These are phyloP conservation scores for Illadopsis cleaveri DNA, from an alignment of 2,113 vertebrate species.

Conservation along the genomic window DNA sequence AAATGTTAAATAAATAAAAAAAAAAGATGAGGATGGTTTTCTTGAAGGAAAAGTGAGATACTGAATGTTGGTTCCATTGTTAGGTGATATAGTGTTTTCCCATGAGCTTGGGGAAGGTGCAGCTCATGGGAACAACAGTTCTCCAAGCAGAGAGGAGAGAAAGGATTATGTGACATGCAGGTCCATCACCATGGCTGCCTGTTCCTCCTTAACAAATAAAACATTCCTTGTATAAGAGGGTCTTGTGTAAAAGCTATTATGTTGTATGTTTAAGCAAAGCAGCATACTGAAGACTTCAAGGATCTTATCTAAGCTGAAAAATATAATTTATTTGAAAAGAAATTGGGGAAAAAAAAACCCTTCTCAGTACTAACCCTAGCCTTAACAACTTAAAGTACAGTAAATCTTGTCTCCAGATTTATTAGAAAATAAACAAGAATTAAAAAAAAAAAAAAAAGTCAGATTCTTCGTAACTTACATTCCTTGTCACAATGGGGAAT, in stretches of 20 bases:
- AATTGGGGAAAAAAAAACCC: background rate
- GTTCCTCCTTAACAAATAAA: background rate
- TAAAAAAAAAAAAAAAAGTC: background rate
- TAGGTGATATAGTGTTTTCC: background rate
- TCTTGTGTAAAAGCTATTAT: background rate
- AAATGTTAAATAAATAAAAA: background rate
- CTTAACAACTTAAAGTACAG: background rate
- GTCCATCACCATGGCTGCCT: background rate
- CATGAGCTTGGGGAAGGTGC: background rate
- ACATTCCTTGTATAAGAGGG: background rate
- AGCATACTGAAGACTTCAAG: background rate
- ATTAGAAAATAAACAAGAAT: background rate
- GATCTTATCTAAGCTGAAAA: background rate
- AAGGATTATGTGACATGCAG: background rate
- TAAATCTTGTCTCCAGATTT: background rate
- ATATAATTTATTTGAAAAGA: background rate
- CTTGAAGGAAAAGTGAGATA: background rate
- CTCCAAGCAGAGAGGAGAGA: background rate
- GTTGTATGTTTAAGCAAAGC: background rate
- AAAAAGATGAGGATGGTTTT: fast-evolving
- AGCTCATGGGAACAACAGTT: background rate
- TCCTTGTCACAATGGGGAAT: background rate
- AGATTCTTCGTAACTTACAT: background rate
- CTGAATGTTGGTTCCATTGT: background rate
- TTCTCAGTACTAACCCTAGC: background rate